Base-by-base conservation (phyloP, 2,888 invertebrate genomes). In the Xestoiulus laeticollis region DNA sequence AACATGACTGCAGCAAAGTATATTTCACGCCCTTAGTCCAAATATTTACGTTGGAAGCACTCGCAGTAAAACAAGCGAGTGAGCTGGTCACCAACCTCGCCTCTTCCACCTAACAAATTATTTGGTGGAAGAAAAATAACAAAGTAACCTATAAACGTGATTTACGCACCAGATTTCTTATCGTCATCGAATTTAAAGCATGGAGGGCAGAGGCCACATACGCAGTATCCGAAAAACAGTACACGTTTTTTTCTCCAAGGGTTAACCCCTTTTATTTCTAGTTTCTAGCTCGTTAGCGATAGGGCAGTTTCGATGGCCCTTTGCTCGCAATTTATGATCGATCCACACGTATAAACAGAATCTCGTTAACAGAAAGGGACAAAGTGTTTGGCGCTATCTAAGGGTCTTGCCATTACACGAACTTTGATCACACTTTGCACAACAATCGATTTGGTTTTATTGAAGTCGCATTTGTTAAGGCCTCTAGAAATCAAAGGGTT, bases 351-450 rank as follows among this genome's bases (percentile, higher is more conserved):
- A 68, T 68, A 59, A 59, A 68, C 68, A 68, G 68, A 68, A 22
- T 68, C 22, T 10, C 68, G 26, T 68, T 68, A 68, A 68, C n/a
- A 68, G 59, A 59, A 59, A n/a, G 59, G 59, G 19, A 59, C 59
- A 59, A 22, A 68, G 68, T 68, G 68, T 68, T 68, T 68, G 68
- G 68, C 10, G 68, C 68, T 22, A 68, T 68, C 68, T 68, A 0
- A 68, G 68, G 68, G 68, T 68, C 59, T 59, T 59, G 59, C 59
- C 59, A 59, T 59, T n/a, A 59, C 22, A 19, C 68, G 68, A 68
- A 68, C 68, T 68, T 68, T 68, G 68, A 68, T 68, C 68, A 68
- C 68, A 68, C 68, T 68, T 68, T 26, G 68, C 68, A 68, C 68
- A 68, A 68, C 68, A 68, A 68, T 68, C 68, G 68, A 68, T 68